These are phyloP conservation scores for Amazona guildingii DNA, from an alignment of 2,113 vertebrate species.

Conservation along the genomic window DNA sequence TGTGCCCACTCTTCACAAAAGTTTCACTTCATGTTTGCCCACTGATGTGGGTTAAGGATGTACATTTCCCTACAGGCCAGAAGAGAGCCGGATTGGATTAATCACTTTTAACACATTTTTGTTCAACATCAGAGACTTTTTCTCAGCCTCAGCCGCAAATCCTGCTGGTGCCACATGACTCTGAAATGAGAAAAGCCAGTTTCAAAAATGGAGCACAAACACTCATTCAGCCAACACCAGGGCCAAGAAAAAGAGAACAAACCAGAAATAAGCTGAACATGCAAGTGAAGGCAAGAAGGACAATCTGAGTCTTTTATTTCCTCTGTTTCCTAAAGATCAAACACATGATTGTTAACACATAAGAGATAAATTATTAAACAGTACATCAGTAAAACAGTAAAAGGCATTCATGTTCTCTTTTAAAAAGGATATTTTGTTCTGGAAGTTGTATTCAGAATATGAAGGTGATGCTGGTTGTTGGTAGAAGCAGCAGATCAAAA, in stretches of 20 bases:
- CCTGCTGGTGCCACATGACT: background rate
- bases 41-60: background rate
- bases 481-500: background rate
- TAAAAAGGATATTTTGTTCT: background rate
- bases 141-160: background rate
- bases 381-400: background rate
- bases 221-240: background rate
- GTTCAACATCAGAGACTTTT: background rate
- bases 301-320: background rate
- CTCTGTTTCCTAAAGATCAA: background rate
- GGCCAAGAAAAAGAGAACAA: background rate
- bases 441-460: background rate
- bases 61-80: background rate
- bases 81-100: background rate
- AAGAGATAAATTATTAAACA: background rate
- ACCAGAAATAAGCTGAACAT: background rate
- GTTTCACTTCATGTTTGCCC: background rate
- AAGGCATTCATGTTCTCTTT: background rate
- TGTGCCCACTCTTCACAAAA: background rate
- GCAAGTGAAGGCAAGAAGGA: background rate
- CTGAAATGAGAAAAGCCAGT: background rate
- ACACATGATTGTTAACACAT: background rate
- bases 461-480: background rate
- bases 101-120: background rate
- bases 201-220: background rate